Conservation (phyloP, 2,113 vertebrate genomes). For the Diphyllodes magnificus region DNA sequence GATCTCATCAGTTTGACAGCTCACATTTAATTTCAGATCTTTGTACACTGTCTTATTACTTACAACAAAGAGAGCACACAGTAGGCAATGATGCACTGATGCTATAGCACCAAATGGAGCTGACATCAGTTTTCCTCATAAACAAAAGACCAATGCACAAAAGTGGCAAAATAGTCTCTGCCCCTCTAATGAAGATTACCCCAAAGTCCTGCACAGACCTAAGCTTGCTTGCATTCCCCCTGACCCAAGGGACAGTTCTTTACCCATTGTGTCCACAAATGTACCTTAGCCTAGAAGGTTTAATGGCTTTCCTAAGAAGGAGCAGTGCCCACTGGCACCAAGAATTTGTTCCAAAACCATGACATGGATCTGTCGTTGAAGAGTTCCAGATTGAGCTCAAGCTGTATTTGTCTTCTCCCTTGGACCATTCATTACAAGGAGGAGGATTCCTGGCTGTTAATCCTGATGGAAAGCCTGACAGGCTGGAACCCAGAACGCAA, state of each 20-base stretch:
- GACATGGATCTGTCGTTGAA: neutral
- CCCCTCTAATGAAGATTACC: neutral
- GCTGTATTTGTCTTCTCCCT: neutral
- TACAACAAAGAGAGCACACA: neutral
- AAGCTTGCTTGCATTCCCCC: neutral
- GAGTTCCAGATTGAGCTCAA: neutral
- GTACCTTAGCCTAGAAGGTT: neutral
- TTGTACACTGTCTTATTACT: neutral
- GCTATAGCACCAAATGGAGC: neutral
- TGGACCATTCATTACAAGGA: conserved; percentile 37
- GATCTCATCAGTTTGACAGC: neutral
- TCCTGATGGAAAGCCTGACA: neutral
- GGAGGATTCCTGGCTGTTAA: neutral
- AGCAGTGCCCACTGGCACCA: neutral
- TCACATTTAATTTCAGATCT: conserved; percentile 8
- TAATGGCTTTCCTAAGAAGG: neutral
- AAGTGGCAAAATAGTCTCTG: neutral
- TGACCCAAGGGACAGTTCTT: neutral
- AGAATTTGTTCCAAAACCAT: neutral
- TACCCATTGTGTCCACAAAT: neutral
- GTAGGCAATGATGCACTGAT: neutral
- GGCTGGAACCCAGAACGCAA: neutral
- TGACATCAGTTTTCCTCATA: neutral
- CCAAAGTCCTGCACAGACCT: neutral
- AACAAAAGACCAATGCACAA: neutral